Percentiles rank a stretch among this genome's conserved stretches.
phyloP scores from a whole-genome alignment of 2,888 invertebrate species.

The Alsophila aescularia region DNA sequence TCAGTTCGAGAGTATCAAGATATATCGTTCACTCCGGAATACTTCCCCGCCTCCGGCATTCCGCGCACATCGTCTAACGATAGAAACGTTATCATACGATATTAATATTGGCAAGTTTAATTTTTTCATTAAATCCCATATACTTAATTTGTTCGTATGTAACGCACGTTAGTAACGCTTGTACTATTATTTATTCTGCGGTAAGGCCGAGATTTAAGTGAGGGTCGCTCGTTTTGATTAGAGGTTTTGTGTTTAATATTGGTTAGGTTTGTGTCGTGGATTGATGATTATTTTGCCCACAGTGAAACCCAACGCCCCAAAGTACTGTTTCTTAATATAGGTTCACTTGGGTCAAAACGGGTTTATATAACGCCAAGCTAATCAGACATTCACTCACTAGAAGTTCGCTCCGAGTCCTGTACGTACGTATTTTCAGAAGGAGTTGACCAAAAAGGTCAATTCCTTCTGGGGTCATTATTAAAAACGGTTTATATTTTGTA shows the following conservation, averaged over 20 bases:
- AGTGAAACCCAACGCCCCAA: too few relatives aligned
- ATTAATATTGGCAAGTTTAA: slow-evolving; percentile 72
- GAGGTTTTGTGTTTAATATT: neutral
- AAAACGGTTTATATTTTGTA: too few relatives aligned
- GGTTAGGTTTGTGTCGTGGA: too few relatives aligned
- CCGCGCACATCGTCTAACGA: slow-evolving; percentile 64
- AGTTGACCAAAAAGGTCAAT: too few relatives aligned
- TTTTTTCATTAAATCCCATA: slow-evolving; percentile 67
- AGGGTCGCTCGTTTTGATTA: slow-evolving; percentile 6
- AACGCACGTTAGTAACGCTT: slow-evolving; percentile 4
- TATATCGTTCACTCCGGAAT: slow-evolving; percentile 41
- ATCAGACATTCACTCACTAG: too few relatives aligned
- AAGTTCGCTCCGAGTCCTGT: too few relatives aligned
- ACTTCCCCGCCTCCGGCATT: slow-evolving; percentile 56
- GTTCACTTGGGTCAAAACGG: too few relatives aligned
- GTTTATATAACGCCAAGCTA: too few relatives aligned
- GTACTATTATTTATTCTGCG: neutral
- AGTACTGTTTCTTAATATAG: slow-evolving; percentile 47
- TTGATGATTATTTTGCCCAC: too few relatives aligned
- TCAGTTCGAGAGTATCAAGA: slow-evolving; percentile 4
- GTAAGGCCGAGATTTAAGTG: slow-evolving; percentile 21
- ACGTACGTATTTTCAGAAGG: too few relatives aligned
- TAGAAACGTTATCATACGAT: slow-evolving; percentile 77
- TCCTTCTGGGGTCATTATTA: too few relatives aligned
- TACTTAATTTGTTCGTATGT: slow-evolving; percentile 51